phyloP scores from a whole-genome alignment of 2,113 vertebrate species.

The Sturnus vulgaris region DNA sequence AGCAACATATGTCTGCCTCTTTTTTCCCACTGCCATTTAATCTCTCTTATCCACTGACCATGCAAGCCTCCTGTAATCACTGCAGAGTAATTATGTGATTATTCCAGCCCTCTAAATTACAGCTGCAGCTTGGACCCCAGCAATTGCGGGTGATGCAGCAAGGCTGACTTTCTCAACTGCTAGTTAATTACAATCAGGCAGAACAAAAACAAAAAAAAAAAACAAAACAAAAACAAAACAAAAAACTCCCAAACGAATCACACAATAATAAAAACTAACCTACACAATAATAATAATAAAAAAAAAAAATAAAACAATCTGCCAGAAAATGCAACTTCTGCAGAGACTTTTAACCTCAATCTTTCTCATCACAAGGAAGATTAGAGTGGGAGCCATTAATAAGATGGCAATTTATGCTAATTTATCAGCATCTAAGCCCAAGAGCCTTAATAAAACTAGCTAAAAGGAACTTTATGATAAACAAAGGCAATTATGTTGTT shows the following conservation, averaged over 20 bases:
- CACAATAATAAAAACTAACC: not conserved
- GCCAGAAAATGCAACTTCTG: not conserved
- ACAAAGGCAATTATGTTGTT: conserved; percentile 7
- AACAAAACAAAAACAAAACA: too few relatives aligned
- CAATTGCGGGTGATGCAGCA: conserved; percentile 41
- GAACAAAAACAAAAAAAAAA: not conserved
- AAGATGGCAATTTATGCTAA: conserved; percentile 35
- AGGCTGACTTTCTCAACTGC: conserved; percentile 10
- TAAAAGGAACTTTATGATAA: conserved; percentile 15
- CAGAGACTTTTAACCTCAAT: not conserved
- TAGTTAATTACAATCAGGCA: conserved; percentile 43
- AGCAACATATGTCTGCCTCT: conserved; percentile 48
- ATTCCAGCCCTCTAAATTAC: conserved; percentile 63
- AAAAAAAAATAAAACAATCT: not conserved
- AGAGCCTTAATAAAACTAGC: conserved; percentile 8
- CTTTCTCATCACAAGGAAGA: conserved; percentile 1
- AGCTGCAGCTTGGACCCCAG: conserved; percentile 39
- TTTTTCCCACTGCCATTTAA: conserved; percentile 41
- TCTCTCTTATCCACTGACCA: conserved; percentile 58
- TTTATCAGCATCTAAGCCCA: conserved; percentile 17
- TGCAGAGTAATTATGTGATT: conserved; percentile 64
- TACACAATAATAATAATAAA: not conserved
- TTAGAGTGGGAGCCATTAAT: conserved; percentile 17
- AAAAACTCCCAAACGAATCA: not conserved
- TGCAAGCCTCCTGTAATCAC: conserved; percentile 43